A percentile compares a stretch with the other conserved stretches of the same genome.
phyloP scores from a whole-genome alignment of 2,113 vertebrate species.

The Charadrius vociferus region DNA sequence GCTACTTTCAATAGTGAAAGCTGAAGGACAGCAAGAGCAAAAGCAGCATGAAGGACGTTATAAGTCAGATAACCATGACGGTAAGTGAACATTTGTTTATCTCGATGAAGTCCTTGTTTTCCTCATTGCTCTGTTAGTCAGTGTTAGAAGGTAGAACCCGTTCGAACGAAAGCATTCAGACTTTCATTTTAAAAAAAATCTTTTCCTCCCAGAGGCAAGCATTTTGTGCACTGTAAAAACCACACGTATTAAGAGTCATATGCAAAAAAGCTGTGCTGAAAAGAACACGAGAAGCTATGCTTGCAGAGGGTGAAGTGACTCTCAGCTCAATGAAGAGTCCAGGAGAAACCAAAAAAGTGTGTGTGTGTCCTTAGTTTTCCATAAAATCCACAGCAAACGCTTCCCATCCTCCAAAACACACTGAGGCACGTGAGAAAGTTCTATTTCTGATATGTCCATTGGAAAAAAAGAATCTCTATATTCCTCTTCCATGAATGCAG shows the following conservation, averaged over 20 bases:
- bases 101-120: neutral
- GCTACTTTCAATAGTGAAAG: neutral
- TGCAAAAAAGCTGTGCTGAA: neutral
- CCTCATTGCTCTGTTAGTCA: neutral
- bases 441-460: neutral
- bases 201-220: neutral
- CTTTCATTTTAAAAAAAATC: neutral
- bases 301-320: neutral
- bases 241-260: neutral
- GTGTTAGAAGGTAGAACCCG: neutral
- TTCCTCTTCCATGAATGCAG: neutral
- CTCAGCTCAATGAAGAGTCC: neutral
- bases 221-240: neutral
- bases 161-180: neutral
- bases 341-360: neutral
- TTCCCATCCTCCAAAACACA: neutral
- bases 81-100: neutral
- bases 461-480: neutral
- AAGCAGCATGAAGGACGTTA: neutral
- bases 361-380: neutral
- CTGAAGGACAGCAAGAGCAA: neutral
- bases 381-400: neutral
- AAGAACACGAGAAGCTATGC: neutral
- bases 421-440: neutral
- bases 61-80: neutral